phyloP scores from a whole-genome alignment of 2,113 vertebrate genomes.

The Heliornis fulica region DNA sequence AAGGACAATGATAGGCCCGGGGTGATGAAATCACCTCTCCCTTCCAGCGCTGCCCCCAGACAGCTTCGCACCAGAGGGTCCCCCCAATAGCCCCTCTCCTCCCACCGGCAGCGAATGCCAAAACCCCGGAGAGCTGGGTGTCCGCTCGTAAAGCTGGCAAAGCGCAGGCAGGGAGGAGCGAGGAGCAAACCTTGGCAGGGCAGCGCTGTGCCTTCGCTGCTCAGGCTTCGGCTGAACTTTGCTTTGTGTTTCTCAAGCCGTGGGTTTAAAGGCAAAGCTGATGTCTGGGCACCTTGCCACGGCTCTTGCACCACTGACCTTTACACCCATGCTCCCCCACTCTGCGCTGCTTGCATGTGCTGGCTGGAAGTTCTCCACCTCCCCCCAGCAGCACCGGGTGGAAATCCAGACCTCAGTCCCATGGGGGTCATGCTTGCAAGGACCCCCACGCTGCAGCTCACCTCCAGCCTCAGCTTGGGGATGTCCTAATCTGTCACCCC shows the following conservation, averaged over 20 bases:
- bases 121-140: neutral
- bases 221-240: neutral
- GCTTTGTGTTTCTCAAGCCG: accelerated
- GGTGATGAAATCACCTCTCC: neutral
- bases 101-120: neutral
- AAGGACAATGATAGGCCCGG: accelerated
- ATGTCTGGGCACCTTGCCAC: neutral
- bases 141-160: neutral
- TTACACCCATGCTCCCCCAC: neutral
- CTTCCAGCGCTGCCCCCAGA: neutral
- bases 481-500: neutral
- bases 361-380: neutral
- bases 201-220: neutral
- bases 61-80: neutral
- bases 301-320: neutral
- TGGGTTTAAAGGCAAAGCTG: neutral
- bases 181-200: slow-evolving; percentile 9
- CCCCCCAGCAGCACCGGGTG: accelerated
- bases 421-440: accelerated
- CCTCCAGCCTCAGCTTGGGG: neutral
- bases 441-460: accelerated
- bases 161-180: neutral
- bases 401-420: neutral
- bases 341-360: neutral
- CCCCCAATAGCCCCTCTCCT: neutral